Evolutionary conservation across 2,888 invertebrate genomes (phyloP).

Genomic region (Coelopa pilipes): DNA sequence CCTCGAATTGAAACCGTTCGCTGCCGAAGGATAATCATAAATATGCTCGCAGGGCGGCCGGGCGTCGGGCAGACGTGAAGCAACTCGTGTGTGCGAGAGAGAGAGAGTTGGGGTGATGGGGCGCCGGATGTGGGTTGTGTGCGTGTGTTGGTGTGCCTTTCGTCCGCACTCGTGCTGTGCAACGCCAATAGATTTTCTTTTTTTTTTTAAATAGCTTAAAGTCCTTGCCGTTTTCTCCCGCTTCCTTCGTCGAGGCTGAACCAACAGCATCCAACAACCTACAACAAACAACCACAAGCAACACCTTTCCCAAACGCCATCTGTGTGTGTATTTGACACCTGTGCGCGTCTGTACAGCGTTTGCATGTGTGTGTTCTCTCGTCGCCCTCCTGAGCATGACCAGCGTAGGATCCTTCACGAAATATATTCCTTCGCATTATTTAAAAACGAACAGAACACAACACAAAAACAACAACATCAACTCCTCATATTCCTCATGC

Average conservation of each 20-base stretch:
- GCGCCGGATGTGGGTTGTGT: no score
- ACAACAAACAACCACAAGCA: neutral
- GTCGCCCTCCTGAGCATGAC: neutral
- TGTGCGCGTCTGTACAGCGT: neutral
- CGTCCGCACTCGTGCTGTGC: neutral
- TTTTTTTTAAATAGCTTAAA: slow-evolving; percentile 14
- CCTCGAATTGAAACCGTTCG: neutral
- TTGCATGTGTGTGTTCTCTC: neutral
- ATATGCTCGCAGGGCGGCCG: no score
- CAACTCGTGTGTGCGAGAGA: no score
- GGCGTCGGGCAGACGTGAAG: no score
- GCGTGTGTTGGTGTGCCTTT: no score
- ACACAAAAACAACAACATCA: neutral
- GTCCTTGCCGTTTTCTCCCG: neutral
- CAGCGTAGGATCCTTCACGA: slow-evolving; percentile 18
- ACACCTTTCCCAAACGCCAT: neutral
- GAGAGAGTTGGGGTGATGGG: no score
- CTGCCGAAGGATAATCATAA: neutral
- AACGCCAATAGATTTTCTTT: neutral
- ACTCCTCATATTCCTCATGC: neutral
- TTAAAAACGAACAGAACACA: neutral
- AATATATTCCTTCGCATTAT: slow-evolving; percentile 24
- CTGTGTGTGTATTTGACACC: neutral
- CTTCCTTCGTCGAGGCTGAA: neutral
- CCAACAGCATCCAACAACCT: neutral